Conservation (phyloP, 2,797 vertebrate species). For the Pristis pectinata region DNA sequence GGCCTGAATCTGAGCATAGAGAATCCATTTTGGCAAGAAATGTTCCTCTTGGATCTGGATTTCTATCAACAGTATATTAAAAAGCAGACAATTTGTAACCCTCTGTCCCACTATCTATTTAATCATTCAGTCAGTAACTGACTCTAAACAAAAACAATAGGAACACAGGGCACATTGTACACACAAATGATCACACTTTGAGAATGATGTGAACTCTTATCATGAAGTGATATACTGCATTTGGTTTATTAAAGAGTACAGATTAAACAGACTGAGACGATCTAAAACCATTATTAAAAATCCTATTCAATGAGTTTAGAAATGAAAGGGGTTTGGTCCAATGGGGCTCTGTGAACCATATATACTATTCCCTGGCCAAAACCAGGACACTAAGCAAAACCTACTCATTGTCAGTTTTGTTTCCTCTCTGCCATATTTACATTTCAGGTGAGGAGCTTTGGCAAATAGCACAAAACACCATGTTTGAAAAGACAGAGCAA, state of each 20-base stretch:
- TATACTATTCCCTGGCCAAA: neutral
- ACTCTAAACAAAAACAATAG: neutral
- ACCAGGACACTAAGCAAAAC: neutral
- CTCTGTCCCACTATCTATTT: neutral
- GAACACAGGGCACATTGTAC: neutral
- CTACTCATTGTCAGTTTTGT: neutral
- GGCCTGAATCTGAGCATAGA: neutral
- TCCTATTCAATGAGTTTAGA: neutral
- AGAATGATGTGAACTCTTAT: neutral
- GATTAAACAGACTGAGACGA: neutral
- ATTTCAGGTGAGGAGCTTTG: neutral
- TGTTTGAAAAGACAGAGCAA: neutral
- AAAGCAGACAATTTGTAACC: neutral
- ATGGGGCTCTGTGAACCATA: too few relatives aligned
- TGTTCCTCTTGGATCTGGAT: neutral
- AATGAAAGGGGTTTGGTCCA: neutral
- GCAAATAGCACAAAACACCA: neutral
- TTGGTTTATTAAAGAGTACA: neutral
- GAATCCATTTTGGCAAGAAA: neutral
- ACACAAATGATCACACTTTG: neutral
- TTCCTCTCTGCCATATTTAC: neutral
- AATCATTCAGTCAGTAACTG: neutral
- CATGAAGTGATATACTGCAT: neutral
- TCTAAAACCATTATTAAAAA: too few relatives aligned
- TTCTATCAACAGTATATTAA: neutral